Evolutionary conservation across 2,113 vertebrate genomes (phyloP).

Genomic region (Neodon shergylaensis): DNA sequence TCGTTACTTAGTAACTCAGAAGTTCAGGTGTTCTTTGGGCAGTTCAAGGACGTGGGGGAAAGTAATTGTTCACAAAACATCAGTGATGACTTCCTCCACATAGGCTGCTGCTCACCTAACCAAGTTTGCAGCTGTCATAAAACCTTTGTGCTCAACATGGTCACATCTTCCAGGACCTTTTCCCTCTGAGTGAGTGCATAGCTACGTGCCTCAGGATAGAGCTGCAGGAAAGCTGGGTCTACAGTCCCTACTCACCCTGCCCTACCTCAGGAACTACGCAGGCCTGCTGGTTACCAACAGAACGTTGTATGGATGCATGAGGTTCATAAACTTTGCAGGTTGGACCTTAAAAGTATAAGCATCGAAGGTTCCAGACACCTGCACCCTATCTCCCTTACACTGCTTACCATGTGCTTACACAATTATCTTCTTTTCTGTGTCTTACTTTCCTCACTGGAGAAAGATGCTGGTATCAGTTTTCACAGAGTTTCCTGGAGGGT

Average conservation of each 20-base stretch:
- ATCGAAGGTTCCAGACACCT: not conserved
- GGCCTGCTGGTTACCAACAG: not conserved
- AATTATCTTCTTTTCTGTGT: not conserved
- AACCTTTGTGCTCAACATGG: not conserved
- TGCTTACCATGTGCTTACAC: not conserved
- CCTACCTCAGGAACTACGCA: not conserved
- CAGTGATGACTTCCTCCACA: not conserved
- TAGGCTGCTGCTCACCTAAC: not conserved
- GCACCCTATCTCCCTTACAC: not conserved
- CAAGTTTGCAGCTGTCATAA: not conserved
- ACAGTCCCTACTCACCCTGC: not conserved
- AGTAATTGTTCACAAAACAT: not conserved
- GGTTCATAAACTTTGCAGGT: not conserved
- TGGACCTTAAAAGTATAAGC: not conserved
- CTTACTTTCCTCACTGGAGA: not conserved
- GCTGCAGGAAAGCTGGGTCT: not conserved
- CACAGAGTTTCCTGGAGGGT: not conserved
- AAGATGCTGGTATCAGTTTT: not conserved
- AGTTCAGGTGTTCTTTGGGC: not conserved
- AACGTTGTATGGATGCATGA: not conserved
- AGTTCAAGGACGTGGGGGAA: not conserved
- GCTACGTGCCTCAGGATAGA: not conserved
- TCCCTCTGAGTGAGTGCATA: too few species aligned
- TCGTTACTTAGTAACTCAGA: not conserved
- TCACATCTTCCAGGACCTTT: not conserved